Evolutionary conservation across 2,113 vertebrate species (phyloP).

Genomic region (Podiceps cristatus): DNA sequence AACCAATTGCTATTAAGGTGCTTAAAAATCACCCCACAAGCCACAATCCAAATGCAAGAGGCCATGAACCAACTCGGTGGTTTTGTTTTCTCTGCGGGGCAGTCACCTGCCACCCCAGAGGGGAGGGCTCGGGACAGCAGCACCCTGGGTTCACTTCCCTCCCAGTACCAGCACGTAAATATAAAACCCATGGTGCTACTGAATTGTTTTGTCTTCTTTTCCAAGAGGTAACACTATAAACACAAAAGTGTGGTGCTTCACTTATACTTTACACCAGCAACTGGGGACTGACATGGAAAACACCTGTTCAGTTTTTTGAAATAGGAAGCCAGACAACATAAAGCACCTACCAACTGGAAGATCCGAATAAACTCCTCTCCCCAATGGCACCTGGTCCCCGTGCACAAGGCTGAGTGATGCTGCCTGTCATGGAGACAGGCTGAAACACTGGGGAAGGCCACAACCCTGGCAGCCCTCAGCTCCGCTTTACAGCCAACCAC

Average conservation of each 20-base stretch:
- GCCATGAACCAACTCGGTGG: not conserved
- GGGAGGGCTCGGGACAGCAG: not conserved
- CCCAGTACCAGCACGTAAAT: not conserved
- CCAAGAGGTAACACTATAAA: not conserved
- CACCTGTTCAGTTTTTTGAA: not conserved
- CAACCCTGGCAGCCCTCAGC: not conserved
- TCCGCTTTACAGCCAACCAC: not conserved
- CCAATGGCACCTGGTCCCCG: not conserved
- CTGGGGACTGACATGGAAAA: not conserved
- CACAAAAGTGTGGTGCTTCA: not conserved
- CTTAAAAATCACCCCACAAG: not conserved
- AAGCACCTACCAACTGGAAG: not conserved
- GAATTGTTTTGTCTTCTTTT: not conserved
- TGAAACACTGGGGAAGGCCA: not conserved
- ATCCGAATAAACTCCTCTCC: not conserved
- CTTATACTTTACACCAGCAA: not conserved
- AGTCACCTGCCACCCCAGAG: not conserved
- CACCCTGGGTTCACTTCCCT: not conserved
- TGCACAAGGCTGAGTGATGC: fast-evolving
- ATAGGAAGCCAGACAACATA: not conserved
- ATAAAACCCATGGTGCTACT: not conserved
- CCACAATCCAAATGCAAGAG: not conserved
- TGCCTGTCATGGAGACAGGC: fast-evolving
- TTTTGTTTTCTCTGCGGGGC: not conserved
- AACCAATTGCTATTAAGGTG: fast-evolving